Percentiles rank a stretch among this genome's conserved stretches.
phyloP scores from a whole-genome alignment of 2,797 vertebrate genomes.

The Arrhamphus sclerolepis region DNA sequence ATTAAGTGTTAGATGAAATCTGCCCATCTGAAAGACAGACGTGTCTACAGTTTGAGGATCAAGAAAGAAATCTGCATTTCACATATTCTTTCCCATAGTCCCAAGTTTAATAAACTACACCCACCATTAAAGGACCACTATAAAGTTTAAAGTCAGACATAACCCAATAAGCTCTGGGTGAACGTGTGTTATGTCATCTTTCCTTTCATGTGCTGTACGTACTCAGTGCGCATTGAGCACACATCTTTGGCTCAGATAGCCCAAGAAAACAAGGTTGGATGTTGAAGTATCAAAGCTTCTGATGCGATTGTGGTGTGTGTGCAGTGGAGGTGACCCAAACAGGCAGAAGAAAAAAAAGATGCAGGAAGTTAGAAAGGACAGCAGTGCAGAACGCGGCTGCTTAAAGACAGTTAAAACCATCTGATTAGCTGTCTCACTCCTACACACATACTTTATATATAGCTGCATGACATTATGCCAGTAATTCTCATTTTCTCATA shows the following conservation, averaged over 20 bases:
- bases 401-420: constrained; percentile 54
- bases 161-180: constrained; percentile 34
- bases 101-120: constrained; percentile 58
- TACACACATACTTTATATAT: constrained; percentile 18
- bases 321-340: constrained; percentile 10
- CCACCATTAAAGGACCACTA: constrained; percentile 29
- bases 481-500: constrained; percentile 32
- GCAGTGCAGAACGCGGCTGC: constrained; percentile 24
- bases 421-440: constrained; percentile 57
- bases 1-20: constrained; percentile 19
- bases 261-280: neutral
- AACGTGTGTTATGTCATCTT: constrained; percentile 28
- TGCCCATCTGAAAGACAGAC: constrained; percentile 25
- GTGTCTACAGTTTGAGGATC: constrained; percentile 16
- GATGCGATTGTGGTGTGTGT: constrained; percentile 13
- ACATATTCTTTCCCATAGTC: constrained; percentile 57
- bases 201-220: constrained; percentile 25
- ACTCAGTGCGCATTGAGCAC: no score
- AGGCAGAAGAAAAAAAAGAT: constrained; percentile 52
- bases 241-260: constrained; percentile 5
- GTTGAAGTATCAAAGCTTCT: neutral
- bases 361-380: constrained; percentile 51
- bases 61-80: constrained; percentile 60
- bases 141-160: constrained; percentile 38
- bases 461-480: constrained; percentile 54